Base-by-base conservation (phyloP, 2,113 vertebrate species). In the Hemicordylus capensis region DNA sequence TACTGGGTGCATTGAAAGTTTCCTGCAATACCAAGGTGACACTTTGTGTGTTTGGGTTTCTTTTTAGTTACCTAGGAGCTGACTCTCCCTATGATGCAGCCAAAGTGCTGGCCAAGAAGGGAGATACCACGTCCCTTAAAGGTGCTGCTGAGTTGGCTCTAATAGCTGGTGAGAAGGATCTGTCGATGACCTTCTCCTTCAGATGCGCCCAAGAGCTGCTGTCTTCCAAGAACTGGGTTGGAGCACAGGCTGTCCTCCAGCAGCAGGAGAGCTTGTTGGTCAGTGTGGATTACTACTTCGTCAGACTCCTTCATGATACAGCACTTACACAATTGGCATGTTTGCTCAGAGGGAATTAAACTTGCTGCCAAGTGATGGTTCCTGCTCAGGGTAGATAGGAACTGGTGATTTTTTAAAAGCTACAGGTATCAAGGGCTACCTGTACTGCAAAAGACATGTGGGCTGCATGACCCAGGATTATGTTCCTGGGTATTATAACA, bases 61-160 rank as follows among this genome's bases (percentile, higher is more conserved):
- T 91, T 56, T 81, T 2, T 89, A 99, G 99, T 93, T 97, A 98
- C 85, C 93, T 99, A 56, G 98, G 98, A 0, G 96, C 97, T 1
- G 95, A 96, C 2, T 97, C 96, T 24, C 93, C 97, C 56, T 99
- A 98, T 8, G 98, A 99, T 70, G 98, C 99, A 0, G 98, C 97
- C 76, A 99, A 98, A 92, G 97, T 99, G 66, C 88, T 99, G 81
- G 95, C 98, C 80, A 98, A 97, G 94, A 99, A 99, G 91, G 98
- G 97, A 1, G 99, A 99, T 26, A 78, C 94, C 26, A 4, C 92
- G 2, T 99, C 98, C 0, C 95, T 99, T 56, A 96, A 92, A 93
- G 92, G 97, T 0, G 99, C 98, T 0, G 97, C 98, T 1, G 93
- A 93, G 59, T 31, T 99, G 77, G 98, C 98, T 0, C 88, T 93